Evolutionary conservation across 2,113 vertebrate species (phyloP).

Genomic region (Gymnocephalus cernua): DNA sequence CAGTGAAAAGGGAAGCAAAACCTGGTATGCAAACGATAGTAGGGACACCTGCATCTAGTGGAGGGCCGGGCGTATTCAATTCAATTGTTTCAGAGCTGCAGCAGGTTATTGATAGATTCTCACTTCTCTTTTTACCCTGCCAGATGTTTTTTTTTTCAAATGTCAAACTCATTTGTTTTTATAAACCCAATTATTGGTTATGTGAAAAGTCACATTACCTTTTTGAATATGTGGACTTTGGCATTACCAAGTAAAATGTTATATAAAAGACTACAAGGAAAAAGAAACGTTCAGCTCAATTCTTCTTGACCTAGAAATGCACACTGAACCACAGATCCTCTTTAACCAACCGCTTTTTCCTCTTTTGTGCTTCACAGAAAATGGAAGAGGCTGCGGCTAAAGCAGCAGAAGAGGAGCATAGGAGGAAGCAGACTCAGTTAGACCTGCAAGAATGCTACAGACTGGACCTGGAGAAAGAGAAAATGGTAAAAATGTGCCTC

Average conservation of each 20-base stretch:
- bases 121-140: conserved; percentile 59
- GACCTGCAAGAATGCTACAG: conserved; percentile 93
- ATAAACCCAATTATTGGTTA: neutral
- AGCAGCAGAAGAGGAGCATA: conserved; percentile 89
- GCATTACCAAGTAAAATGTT: neutral
- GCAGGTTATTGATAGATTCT: conserved; percentile 12
- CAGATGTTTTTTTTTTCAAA: conserved; percentile 22
- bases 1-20: conserved; percentile 63
- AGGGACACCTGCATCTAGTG: conserved; percentile 47
- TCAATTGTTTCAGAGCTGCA: neutral
- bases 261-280: neutral
- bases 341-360: conserved; percentile 9
- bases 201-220: neutral
- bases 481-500: conserved; percentile 83
- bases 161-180: neutral
- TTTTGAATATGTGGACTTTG: neutral
- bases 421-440: conserved; percentile 88
- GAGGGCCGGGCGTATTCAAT: fast-evolving
- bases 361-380: conserved; percentile 84
- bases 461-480: conserved; percentile 93
- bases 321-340: neutral
- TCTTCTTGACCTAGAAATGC: neutral
- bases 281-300: neutral
- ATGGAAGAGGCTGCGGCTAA: conserved; percentile 89
- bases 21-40: conserved; percentile 54